These are phyloP conservation scores for Brachionichthys hirsutus DNA, from an alignment of 2,113 vertebrate genomes.

Conservation along the genomic window DNA sequence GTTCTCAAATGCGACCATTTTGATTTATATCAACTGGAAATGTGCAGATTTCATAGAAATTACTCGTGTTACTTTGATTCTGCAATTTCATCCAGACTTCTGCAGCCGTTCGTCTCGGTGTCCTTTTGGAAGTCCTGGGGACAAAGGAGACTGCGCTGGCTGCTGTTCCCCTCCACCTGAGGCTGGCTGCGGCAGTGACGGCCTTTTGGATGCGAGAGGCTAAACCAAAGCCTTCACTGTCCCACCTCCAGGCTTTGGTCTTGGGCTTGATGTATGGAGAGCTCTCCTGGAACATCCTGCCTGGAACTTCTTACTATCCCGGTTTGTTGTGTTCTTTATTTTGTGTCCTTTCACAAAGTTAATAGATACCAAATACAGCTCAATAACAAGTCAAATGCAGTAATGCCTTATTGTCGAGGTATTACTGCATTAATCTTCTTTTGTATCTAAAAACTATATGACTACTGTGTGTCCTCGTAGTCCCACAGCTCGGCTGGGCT, in stretches of 20 bases:
- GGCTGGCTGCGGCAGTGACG: conserved; percentile 67
- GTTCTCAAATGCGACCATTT: not conserved
- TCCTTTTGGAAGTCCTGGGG: conserved; percentile 66
- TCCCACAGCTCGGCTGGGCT: conserved; percentile 37
- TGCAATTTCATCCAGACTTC: conserved; percentile 37
- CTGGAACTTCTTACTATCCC: conserved; percentile 10
- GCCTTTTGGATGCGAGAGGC: conserved; percentile 71
- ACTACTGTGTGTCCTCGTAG: conserved; percentile 21
- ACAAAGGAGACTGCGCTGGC: conserved; percentile 53
- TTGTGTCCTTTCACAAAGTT: not conserved
- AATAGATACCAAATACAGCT: not conserved
- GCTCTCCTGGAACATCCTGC: conserved; percentile 44
- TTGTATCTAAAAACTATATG: not conserved
- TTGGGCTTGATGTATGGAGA: conserved; percentile 74
- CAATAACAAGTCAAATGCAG: not conserved
- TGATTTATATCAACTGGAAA: not conserved
- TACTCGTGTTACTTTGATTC: not conserved
- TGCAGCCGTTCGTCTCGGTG: conserved; percentile 35
- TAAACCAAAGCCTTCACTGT: conserved; percentile 49
- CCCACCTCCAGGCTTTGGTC: conserved; percentile 64
- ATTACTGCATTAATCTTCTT: not conserved
- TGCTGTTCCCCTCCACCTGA: conserved; percentile 55
- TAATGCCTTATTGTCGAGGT: too few species aligned
- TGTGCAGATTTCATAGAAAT: not conserved
- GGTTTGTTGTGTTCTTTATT: conserved; percentile 35